These are phyloP conservation scores for Scomberomorus guttatus DNA, from an alignment of 2,797 vertebrate genomes.

Conservation along the genomic window DNA sequence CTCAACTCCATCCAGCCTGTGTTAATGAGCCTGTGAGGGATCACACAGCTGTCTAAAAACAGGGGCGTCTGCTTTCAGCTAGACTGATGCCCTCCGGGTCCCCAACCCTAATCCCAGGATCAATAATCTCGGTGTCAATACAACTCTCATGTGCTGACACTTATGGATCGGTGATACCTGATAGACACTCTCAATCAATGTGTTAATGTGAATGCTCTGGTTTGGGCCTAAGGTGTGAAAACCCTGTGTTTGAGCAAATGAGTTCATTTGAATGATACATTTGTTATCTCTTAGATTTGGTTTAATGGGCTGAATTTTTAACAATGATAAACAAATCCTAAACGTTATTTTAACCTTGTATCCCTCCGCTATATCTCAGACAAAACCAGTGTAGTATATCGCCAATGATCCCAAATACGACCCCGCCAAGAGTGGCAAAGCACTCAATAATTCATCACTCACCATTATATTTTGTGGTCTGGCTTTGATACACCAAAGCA, in stretches of 20 bases:
- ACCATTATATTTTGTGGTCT: slow-evolving; percentile 41
- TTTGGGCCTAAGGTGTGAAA: neutral
- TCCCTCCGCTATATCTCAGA: slow-evolving; percentile 9
- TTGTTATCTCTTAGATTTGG: neutral
- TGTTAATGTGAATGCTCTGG: slow-evolving; percentile 15
- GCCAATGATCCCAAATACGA: slow-evolving; percentile 33
- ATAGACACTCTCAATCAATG: slow-evolving; percentile 49
- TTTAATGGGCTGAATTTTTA: neutral
- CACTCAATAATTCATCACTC: slow-evolving; percentile 63
- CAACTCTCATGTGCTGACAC: slow-evolving; percentile 36
- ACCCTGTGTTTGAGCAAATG: neutral
- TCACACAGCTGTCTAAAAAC: slow-evolving; percentile 51
- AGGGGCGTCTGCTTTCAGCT: slow-evolving; percentile 26
- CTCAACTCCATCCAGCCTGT: slow-evolving; percentile 29
- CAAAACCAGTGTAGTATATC: slow-evolving; percentile 25
- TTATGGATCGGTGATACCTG: slow-evolving; percentile 58
- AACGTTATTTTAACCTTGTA: neutral
- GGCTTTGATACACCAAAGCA: slow-evolving; percentile 54
- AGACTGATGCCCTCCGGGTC: slow-evolving; percentile 25
- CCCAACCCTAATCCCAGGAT: slow-evolving; percentile 60
- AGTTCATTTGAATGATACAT: neutral
- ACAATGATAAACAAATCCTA: neutral
- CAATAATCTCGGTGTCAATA: slow-evolving; percentile 66
- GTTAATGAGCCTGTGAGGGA: slow-evolving; percentile 56
- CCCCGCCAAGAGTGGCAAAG: slow-evolving; percentile 12